phyloP scores from a whole-genome alignment of 2,113 vertebrate genomes.

The Prochilodus magdalenae region DNA sequence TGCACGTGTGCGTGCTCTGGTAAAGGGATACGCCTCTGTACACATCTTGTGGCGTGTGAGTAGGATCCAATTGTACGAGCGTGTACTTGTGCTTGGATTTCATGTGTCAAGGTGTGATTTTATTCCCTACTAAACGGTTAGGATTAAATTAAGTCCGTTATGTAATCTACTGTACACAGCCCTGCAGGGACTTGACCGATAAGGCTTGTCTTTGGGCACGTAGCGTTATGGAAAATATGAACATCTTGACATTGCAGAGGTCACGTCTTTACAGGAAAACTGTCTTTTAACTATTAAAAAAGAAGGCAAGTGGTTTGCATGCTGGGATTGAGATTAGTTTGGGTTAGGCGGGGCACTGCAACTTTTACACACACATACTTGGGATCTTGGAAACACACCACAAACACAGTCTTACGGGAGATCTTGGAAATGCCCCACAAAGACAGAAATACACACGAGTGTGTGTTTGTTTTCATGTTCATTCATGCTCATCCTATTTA shows the following conservation, averaged over 20 bases:
- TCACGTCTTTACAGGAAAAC: too few species aligned
- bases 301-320: too few species aligned
- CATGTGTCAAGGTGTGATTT: background rate
- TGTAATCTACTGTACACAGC: background rate
- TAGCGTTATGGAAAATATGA: background rate
- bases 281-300: too few species aligned
- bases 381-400: background rate
- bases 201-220: background rate
- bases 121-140: background rate
- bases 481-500: background rate
- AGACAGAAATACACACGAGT: background rate
- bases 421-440: background rate
- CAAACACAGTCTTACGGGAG: background rate
- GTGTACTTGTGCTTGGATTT: slow-evolving; percentile 4
- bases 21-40: background rate
- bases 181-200: background rate
- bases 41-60: slow-evolving; percentile 8
- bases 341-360: background rate
- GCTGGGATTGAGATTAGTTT: background rate
- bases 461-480: slow-evolving; percentile 17
- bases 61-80: background rate
- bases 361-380: background rate
- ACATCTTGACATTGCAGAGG: too few species aligned
- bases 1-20: background rate
- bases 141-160: background rate